phyloP scores from a whole-genome alignment of 2,888 invertebrate genomes.

The Cyclophora albipunctata region DNA sequence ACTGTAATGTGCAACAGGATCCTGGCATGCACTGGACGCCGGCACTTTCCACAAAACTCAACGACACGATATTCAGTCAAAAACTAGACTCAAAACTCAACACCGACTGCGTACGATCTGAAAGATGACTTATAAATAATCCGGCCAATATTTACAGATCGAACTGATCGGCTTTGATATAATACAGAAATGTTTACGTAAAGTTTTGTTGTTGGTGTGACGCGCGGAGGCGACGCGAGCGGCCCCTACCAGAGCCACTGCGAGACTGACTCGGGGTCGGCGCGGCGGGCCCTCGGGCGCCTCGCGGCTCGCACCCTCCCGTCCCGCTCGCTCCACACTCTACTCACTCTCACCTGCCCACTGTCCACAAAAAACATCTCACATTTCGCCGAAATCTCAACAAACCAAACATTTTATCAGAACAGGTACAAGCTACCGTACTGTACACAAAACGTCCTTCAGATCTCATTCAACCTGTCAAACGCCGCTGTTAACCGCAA shows the following conservation, averaged over 20 bases:
- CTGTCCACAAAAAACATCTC: slow-evolving; percentile 48
- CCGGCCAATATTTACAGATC: slow-evolving; percentile 29
- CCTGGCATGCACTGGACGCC: slow-evolving; percentile 51
- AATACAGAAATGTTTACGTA: slow-evolving; percentile 47
- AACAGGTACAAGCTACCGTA: slow-evolving; percentile 45
- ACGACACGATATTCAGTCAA: slow-evolving; percentile 39
- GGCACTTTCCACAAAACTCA: slow-evolving; percentile 62
- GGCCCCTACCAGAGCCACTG: slow-evolving; percentile 50
- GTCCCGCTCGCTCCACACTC: slow-evolving; percentile 55
- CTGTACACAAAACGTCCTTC: slow-evolving; percentile 21
- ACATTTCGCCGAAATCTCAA: slow-evolving; percentile 66
- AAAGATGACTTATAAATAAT: slow-evolving; percentile 16
- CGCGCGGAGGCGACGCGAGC: slow-evolving; percentile 37
- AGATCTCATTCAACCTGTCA: slow-evolving; percentile 5
- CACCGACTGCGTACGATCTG: slow-evolving; percentile 11
- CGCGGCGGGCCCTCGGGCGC: slow-evolving; percentile 51
- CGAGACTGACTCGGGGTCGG: slow-evolving; percentile 49
- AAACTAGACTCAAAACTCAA: slow-evolving; percentile 33
- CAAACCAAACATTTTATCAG: slow-evolving; percentile 46
- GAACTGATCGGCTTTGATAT: slow-evolving; percentile 23
- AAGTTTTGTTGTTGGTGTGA: slow-evolving; percentile 53
- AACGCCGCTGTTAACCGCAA: slow-evolving; percentile 16
- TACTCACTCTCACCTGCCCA: slow-evolving; percentile 55
- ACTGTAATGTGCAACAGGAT: slow-evolving; percentile 66
- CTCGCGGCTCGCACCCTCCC: slow-evolving; percentile 27